Base-by-base conservation (phyloP, 2,888 invertebrate genomes). In the Leptopilina syphax region DNA sequence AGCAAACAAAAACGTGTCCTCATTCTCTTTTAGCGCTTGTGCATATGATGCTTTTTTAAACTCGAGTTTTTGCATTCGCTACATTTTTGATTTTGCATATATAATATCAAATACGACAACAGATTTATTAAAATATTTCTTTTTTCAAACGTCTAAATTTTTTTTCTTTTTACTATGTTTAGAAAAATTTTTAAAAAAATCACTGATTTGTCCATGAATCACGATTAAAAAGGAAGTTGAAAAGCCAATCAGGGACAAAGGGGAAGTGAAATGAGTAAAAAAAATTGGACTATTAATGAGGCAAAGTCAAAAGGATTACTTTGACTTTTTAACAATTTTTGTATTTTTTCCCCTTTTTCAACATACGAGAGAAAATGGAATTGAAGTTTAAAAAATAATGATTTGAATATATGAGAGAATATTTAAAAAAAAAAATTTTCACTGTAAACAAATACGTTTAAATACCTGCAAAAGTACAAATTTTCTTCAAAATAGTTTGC, bases 281-380 rank as follows among this genome's bases (percentile, higher is more conserved):
- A 76, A 76, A 79, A 13, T 70, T 70, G 27, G 76, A 81, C 68
- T 41, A 27, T 34, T 65, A 76, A 54, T 24, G 54, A 76, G 65
- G 73, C 68, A 68, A 54, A 47, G 73, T 63, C 47, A 54, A 80
- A 80, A 27, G 50, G 54, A 44, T 34, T 63, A 8, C 12, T 67
- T 76, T 44, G 34, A 34, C 34, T 24, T 78, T 54, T 76, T 47
- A 47, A n/a, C 57, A 57, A 9, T 34, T 34, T 34, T 34, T 57
- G 65, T 18, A 68, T 65, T 65, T 63, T 78, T 18, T 47, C 5
- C 9, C 4, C 34, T 50, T 9, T 9, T 50, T 50, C 0, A 44
- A 44, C 12, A 50, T 3, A 50, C 9, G 12, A 50, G 50, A 50
- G 50, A 50, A 34, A 34, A 34, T 1, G 50, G 50, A 12, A 12